Evolutionary conservation across 2,888 invertebrate genomes (phyloP).

Genomic region (Synanthedon myopaeformis): DNA sequence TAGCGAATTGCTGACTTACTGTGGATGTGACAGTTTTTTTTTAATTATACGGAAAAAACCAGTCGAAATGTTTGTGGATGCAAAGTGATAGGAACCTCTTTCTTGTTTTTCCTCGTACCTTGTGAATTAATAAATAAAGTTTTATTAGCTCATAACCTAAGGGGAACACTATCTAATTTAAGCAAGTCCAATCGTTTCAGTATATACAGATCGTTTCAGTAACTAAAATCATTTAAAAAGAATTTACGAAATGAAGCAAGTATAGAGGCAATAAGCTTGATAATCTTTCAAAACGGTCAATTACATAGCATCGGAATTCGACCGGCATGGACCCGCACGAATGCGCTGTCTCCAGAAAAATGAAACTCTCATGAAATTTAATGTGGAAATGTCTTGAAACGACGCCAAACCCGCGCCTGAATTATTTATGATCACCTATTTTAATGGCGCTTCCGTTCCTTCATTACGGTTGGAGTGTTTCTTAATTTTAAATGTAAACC

Average conservation of each 20-base stretch:
- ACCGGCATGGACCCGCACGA: slow-evolving; percentile 17
- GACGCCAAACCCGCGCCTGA: slow-evolving; percentile 63
- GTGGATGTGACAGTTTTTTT: too few species aligned
- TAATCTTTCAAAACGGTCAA: slow-evolving; percentile 29
- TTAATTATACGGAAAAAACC: too few species aligned
- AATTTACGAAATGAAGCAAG: slow-evolving; percentile 1
- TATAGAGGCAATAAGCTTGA: slow-evolving; percentile 12
- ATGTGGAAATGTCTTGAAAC: slow-evolving; percentile 69
- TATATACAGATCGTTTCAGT: too few species aligned
- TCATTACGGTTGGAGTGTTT: slow-evolving; percentile 60
- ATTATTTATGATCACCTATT: slow-evolving; percentile 67
- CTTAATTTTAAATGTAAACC: slow-evolving; percentile 54
- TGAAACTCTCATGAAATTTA: slow-evolving; percentile 68
- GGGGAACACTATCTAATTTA: too few species aligned
- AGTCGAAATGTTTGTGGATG: too few species aligned
- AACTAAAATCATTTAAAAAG: too few species aligned
- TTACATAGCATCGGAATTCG: slow-evolving; percentile 13
- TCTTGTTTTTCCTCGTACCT: too few species aligned
- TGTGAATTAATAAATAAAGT: too few species aligned
- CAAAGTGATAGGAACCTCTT: too few species aligned
- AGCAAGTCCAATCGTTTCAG: too few species aligned
- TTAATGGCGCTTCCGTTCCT: slow-evolving; percentile 60
- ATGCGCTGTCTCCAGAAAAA: slow-evolving; percentile 50
- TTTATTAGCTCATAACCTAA: too few species aligned
- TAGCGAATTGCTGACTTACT: too few species aligned